Evolutionary conservation across 2,113 vertebrate genomes (phyloP).

Genomic region (Tetrax tetrax): DNA sequence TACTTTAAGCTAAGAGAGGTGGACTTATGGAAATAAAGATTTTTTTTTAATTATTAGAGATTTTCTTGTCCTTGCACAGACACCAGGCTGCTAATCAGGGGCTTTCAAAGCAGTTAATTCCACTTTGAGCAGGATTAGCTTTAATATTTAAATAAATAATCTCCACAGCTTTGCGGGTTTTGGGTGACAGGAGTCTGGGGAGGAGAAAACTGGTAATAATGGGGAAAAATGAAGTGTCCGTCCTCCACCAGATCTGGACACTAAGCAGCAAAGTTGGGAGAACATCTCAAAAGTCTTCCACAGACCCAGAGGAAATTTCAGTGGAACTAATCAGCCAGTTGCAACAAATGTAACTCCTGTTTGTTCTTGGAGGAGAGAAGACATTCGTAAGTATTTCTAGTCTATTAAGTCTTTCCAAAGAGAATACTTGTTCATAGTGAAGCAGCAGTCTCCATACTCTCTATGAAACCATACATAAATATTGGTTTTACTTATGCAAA

Average conservation of each 20-base stretch:
- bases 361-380: not conserved
- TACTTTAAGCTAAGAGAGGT: not conserved
- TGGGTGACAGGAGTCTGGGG: not conserved
- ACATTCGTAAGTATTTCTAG: not conserved
- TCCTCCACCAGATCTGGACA: not conserved
- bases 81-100: constrained; percentile 48
- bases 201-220: not conserved
- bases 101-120: constrained; percentile 54
- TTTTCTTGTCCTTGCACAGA: constrained; percentile 34
- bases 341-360: not conserved
- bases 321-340: not conserved
- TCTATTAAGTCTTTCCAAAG: not conserved
- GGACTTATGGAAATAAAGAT: not conserved
- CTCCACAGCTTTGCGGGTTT: constrained; percentile 2
- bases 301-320: not conserved
- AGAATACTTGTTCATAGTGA: not conserved
- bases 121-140: constrained; percentile 41
- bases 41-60: constrained; percentile 35
- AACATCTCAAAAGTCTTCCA: not conserved
- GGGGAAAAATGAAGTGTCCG: not conserved
- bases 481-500: not conserved
- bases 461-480: not conserved
- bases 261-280: not conserved
- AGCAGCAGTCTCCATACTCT: not conserved
- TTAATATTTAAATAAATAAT: constrained; percentile 53